Evolutionary conservation across 2,888 invertebrate species (phyloP).

Genomic region (Parnassius mnemosyne): DNA sequence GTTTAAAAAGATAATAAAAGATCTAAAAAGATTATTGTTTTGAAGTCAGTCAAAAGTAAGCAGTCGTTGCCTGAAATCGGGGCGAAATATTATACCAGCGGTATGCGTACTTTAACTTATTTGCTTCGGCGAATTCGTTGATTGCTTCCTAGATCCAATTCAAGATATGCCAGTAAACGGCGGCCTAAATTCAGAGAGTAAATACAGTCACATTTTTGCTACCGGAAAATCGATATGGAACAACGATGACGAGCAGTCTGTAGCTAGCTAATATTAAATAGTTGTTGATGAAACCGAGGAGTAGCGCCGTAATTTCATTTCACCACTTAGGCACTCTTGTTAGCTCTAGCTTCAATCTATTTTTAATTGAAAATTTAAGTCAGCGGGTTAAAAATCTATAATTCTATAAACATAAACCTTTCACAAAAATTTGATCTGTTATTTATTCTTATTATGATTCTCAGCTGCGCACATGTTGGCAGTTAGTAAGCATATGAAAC

Average conservation of each 20-base stretch:
- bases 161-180: slow-evolving; percentile 33
- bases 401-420: background rate
- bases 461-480: slow-evolving; percentile 17
- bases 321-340: slow-evolving; percentile 40
- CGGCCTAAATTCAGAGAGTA: slow-evolving; percentile 47
- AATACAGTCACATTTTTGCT: slow-evolving; percentile 45
- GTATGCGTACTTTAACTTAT: slow-evolving; percentile 34
- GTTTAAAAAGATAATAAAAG: too few species aligned
- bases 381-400: background rate
- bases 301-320: slow-evolving; percentile 47
- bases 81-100: slow-evolving; percentile 27
- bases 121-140: slow-evolving; percentile 46
- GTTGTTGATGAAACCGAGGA: slow-evolving; percentile 42
- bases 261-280: slow-evolving; percentile 67
- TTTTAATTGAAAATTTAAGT: slow-evolving; percentile 38
- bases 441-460: background rate
- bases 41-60: background rate
- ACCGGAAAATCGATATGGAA: slow-evolving; percentile 32
- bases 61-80: slow-evolving; percentile 2
- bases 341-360: slow-evolving; percentile 41
- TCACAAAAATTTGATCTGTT: background rate
- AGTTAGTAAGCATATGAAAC: slow-evolving; percentile 8
- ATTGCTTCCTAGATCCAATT: slow-evolving; percentile 51
- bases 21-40: too few species aligned
- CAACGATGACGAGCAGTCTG: slow-evolving; percentile 48